Conservation (phyloP, 2,797 vertebrate genomes). For the Scomberomorus guttatus region DNA sequence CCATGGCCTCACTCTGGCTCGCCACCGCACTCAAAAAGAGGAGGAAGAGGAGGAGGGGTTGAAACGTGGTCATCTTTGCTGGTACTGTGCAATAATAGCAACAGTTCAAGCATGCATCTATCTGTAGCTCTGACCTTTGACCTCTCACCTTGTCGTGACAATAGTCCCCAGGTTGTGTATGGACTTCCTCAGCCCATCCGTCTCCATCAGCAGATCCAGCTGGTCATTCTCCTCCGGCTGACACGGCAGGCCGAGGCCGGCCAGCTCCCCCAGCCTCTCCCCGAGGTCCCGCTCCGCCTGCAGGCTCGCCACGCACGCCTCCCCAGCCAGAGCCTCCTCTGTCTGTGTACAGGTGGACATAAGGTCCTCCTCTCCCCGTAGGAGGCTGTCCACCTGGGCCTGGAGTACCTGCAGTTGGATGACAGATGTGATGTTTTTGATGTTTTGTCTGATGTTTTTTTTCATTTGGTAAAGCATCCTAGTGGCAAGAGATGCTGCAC, state of each 20-base stretch:
- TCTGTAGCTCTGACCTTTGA: neutral
- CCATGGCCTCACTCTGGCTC: constrained; percentile 95
- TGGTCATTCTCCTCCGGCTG: constrained; percentile 97
- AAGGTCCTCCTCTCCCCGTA: constrained; percentile 91
- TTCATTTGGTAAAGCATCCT: neutral
- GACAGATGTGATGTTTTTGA: too few relatives aligned
- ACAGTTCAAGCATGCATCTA: too few relatives aligned
- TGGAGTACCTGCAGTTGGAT: constrained; percentile 90
- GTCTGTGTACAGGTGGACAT: constrained; percentile 89
- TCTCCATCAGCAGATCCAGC: constrained; percentile 94
- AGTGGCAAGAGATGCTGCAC: neutral
- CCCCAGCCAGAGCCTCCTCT: constrained; percentile 90
- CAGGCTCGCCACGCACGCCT: constrained; percentile 89
- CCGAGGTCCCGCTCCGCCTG: constrained; percentile 91
- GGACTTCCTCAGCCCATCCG: constrained; percentile 94
- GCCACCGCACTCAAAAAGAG: constrained; percentile 89
- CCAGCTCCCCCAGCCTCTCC: constrained; percentile 89
- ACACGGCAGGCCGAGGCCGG: constrained; percentile 86
- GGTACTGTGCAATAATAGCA: neutral
- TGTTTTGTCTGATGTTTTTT: neutral
- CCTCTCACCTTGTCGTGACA: constrained; percentile 88
- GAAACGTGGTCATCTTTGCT: neutral
- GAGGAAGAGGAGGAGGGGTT: accelerated
- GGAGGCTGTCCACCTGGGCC: constrained; percentile 92
- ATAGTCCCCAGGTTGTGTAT: constrained; percentile 97